Evolutionary conservation across 2,113 vertebrate genomes (phyloP), one percentile per base, ranked within the genome.

Genomic region (Podarcis muralis): DNA sequence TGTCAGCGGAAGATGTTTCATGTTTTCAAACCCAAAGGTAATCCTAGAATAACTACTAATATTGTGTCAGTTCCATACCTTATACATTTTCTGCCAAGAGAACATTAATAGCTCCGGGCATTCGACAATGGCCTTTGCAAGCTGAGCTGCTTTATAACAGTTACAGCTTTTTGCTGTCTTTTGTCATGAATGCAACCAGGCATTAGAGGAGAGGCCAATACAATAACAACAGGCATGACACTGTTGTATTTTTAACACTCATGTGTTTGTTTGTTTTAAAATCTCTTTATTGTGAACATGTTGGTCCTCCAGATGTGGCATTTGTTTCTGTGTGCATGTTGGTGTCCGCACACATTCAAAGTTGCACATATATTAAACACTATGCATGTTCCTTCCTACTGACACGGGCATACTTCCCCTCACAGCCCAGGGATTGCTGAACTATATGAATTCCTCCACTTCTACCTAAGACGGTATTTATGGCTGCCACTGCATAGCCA

Each of bases 121-220:
- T 13, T 0, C 1, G 1, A 75, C 23, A 0, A 0, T 37, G 40
- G 27, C 59, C 72, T 62, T 62, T 69, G 69, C 59, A 37, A 76
- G 23, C 16, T 25, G 35, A 76, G 74, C 20, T 74, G 37, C 66
- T 3, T n/a, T 81, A n/a, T 4, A 32, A n/a, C 32, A 89, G 25
- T 15, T 3, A 18, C 0, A 0, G n/a, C 9, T 59, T 77, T 5
- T 0, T 15, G 78, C 16, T 43, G 53, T 5, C 23, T 0, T 0
- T 62, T 62, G 59, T 62, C 59, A 62, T 62, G 13, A 62, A 62
- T 62, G 59, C 59, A 62, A 62, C 18, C 59, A 18, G 18, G 59
- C 15, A 62, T 62, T 20, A 20, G 59, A 62, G 3, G 59, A 62
- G 13, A 62, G 59, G 18, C 59, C 59, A 62, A 62, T 18, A 5